phyloP scores from a whole-genome alignment of 2,888 invertebrate species.

The Helleia helle region DNA sequence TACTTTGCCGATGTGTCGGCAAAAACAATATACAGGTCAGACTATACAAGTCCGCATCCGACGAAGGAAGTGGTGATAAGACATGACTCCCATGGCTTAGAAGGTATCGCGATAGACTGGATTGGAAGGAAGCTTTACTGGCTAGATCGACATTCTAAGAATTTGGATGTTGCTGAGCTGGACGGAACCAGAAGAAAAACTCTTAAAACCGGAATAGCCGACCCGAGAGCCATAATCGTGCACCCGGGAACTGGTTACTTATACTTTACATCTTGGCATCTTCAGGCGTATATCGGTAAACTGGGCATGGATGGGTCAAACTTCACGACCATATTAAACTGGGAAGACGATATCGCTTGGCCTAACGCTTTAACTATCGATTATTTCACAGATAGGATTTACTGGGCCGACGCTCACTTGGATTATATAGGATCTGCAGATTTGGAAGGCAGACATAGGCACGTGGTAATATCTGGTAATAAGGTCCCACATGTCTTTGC shows the following conservation, averaged over 20 bases:
- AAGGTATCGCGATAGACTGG: conserved; percentile 98
- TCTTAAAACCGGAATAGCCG: conserved; percentile 89
- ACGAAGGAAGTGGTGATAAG: conserved; percentile 88
- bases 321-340: conserved; percentile 89
- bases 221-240: conserved; percentile 95
- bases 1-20: conserved; percentile 98
- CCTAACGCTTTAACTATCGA: conserved; percentile 98
- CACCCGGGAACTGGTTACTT: conserved; percentile 95
- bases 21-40: conserved; percentile 91
- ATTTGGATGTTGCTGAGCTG: conserved; percentile 95
- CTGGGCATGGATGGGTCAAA: conserved; percentile 98
- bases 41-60: conserved; percentile 72
- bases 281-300: conserved; percentile 96
- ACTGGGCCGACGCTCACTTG: conserved; percentile 98
- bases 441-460: conserved; percentile 91
- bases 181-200: conserved; percentile 94
- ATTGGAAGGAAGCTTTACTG: conserved; percentile 96
- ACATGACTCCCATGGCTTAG: conserved; percentile 96
- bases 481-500: conserved; percentile 97
- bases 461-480: conserved; percentile 84
- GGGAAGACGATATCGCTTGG: conserved; percentile 97
- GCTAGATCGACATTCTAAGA: conserved; percentile 95
- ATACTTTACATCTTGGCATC: conserved; percentile 97
- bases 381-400: conserved; percentile 94
- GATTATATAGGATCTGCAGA: conserved; percentile 97